Evolutionary conservation across 1,140 invertebrate species (phyloP).

Genomic region (Brachionus rubens): DNA sequence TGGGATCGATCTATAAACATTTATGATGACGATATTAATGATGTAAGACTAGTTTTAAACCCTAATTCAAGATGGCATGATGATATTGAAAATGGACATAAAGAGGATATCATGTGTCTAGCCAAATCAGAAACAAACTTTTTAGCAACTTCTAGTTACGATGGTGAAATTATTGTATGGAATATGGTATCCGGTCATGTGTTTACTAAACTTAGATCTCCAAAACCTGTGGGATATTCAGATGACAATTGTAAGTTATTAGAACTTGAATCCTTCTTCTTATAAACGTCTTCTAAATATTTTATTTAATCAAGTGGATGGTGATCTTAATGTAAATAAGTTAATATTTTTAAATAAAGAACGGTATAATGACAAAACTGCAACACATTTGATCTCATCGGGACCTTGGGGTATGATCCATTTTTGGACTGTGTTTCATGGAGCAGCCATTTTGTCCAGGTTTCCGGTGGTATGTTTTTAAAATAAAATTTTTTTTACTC

Average conservation of each 20-base stretch:
- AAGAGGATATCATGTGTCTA: constrained; percentile 58
- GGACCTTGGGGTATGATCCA: constrained; percentile 58
- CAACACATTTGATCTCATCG: constrained; percentile 55
- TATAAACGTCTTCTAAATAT: neutral
- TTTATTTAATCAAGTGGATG: constrained; percentile 55
- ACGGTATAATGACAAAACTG: constrained; percentile 53
- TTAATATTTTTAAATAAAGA: constrained; percentile 55
- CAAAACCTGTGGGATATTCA: neutral
- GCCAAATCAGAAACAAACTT: constrained; percentile 57
- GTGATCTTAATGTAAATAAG: constrained; percentile 56
- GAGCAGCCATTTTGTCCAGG: constrained; percentile 54
- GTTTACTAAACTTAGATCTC: constrained; percentile 49
- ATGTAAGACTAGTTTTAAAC: constrained; percentile 54
- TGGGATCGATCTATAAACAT: constrained; percentile 61
- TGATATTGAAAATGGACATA: constrained; percentile 58
- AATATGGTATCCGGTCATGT: constrained; percentile 61
- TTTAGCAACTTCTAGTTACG: constrained; percentile 58
- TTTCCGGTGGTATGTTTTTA: constrained; percentile 54
- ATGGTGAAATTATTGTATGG: constrained; percentile 60
- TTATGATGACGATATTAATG: constrained; percentile 56
- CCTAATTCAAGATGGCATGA: constrained; percentile 57
- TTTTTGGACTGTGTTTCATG: constrained; percentile 60
- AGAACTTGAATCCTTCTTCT: neutral
- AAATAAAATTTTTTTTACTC: neutral
- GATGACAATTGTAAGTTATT: constrained; percentile 32